phyloP scores from a whole-genome alignment of 2,113 vertebrate genomes.

The Phoxinus phoxinus region DNA sequence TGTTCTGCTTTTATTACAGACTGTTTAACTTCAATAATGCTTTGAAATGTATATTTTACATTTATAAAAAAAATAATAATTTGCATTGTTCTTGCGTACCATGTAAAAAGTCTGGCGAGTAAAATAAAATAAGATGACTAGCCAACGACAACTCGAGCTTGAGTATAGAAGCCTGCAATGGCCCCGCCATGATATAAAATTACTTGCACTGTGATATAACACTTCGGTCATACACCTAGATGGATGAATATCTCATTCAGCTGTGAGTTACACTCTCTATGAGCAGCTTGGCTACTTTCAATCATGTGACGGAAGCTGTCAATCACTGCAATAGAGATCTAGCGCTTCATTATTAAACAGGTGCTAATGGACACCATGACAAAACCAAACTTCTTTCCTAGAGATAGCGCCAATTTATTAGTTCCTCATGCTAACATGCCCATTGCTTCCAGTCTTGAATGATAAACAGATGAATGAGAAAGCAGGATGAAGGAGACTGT shows the following conservation, averaged over 20 bases:
- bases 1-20: too few species aligned
- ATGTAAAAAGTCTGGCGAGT: too few species aligned
- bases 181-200: neutral
- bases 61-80: too few species aligned
- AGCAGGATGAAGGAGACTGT: neutral
- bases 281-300: neutral
- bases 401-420: neutral
- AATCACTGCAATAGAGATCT: neutral
- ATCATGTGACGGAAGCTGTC: neutral
- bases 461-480: neutral
- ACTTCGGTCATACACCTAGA: neutral
- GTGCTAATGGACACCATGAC: constrained; percentile 20
- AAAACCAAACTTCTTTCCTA: constrained; percentile 10
- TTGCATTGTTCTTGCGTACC: too few species aligned
- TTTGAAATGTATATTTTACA: too few species aligned
- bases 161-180: too few species aligned
- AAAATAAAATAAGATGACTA: too few species aligned
- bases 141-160: too few species aligned
- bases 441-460: neutral
- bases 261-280: neutral
- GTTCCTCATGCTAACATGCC: neutral
- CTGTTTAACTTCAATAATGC: too few species aligned
- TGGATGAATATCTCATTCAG: neutral
- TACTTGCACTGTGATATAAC: neutral
- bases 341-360: constrained; percentile 14